A percentile compares a stretch with the other conserved stretches of the same genome.
phyloP scores from a whole-genome alignment of 1,140 invertebrate species.

The Leptopilina boulardi region DNA sequence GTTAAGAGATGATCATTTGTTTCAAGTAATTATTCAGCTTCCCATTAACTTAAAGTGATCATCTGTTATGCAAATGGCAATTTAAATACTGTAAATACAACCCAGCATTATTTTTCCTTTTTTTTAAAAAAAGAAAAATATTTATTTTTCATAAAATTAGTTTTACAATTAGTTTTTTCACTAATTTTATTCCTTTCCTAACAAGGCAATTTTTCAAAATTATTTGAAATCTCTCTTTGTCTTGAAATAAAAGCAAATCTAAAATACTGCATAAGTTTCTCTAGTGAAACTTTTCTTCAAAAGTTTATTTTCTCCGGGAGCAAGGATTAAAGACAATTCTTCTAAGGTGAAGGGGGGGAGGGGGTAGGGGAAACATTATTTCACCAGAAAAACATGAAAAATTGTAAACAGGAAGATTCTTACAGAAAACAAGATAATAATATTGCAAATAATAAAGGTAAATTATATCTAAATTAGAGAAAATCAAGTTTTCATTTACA shows the following conservation, averaged over 20 bases:
- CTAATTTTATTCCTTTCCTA: too few species aligned
- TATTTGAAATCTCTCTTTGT: background rate
- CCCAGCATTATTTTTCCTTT: too few species aligned
- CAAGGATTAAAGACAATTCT: conserved; percentile 6
- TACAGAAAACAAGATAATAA: background rate
- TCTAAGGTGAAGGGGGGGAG: too few species aligned
- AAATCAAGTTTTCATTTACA: background rate
- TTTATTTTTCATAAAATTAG: too few species aligned
- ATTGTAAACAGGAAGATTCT: background rate
- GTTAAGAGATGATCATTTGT: too few species aligned
- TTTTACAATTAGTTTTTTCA: too few species aligned
- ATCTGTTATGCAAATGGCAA: background rate
- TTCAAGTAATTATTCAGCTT: background rate
- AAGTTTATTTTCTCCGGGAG: background rate
- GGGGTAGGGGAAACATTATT: background rate
- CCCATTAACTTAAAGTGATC: background rate
- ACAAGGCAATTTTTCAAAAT: background rate
- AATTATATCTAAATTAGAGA: background rate
- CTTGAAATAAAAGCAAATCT: background rate
- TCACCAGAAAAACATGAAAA: background rate
- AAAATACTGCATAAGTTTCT: conserved; percentile 5
- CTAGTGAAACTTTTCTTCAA: conserved; percentile 2
- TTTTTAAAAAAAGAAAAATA: too few species aligned
- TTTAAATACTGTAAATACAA: too few species aligned
- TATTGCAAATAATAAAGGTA: background rate